Percentiles rank a stretch among this genome's conserved stretches.
Conservation (phyloP, 2,797 vertebrate species). For the Phrynocephalus vlangalii region DNA sequence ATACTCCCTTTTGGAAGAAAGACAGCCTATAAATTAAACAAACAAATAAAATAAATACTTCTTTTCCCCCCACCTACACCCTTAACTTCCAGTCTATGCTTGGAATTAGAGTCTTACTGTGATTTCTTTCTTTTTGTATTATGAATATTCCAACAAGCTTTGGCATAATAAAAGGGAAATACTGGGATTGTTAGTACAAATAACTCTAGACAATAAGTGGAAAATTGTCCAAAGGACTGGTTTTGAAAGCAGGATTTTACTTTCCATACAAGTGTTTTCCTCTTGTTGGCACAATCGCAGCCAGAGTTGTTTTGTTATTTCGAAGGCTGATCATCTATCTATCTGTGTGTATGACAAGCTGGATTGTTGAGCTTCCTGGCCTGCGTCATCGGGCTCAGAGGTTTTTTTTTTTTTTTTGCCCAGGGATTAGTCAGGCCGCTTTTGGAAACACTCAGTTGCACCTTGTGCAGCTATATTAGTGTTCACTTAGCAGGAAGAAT, state of each 20-base stretch:
- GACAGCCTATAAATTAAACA: too few species aligned
- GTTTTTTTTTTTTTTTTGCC: constrained; percentile 60
- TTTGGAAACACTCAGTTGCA: constrained; percentile 75
- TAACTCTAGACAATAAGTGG: constrained; percentile 26
- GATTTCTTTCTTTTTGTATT: constrained; percentile 23
- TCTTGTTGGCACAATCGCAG: not conserved
- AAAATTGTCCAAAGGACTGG: not conserved
- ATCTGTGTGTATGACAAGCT: constrained; percentile 47
- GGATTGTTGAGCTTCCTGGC: constrained; percentile 66
- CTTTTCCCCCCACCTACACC: constrained; percentile 7
- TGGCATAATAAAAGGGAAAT: not conserved
- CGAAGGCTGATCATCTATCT: constrained; percentile 54
- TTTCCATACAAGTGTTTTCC: constrained; percentile 42
- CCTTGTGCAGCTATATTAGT: constrained; percentile 86
- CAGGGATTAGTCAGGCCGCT: constrained; percentile 76
- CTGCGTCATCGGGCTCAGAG: constrained; percentile 71
- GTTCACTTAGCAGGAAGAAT: constrained; percentile 78
- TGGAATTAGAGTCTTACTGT: constrained; percentile 39
- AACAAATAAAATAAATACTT: too few species aligned
- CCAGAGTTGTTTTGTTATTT: constrained; percentile 35
- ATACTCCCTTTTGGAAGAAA: not conserved
- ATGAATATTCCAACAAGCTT: not conserved
- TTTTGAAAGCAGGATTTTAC: constrained; percentile 14
- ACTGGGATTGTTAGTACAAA: not conserved
- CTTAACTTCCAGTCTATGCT: constrained; percentile 52